Evolutionary conservation across 2,888 invertebrate species (phyloP), one percentile per base, ranked within the genome.

Genomic region (Rhyacophila evoluta): DNA sequence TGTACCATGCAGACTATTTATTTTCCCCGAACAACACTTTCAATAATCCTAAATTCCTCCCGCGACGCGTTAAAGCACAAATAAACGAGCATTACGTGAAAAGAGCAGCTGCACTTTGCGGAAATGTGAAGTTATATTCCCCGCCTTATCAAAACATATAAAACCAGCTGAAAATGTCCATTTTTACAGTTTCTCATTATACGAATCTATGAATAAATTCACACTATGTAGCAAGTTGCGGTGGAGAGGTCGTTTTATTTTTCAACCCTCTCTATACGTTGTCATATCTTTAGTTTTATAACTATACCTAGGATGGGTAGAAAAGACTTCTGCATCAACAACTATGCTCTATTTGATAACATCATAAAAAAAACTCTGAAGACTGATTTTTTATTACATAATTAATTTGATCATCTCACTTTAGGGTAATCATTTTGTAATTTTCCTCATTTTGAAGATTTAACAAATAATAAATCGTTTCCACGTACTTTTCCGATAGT

Each of bases 181-280:
- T 89, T 89, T 89, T 88, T 88, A 88, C 88, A 87, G 88, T 88
- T 88, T 88, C 88, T 88, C 88, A 88, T 89, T 88, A 89, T 88
- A 87, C 87, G 86, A 86, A 85, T 87, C 88, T 88, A 88, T 88
- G 88, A 88, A 88, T 88, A 88, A 88, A 88, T 88, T 88, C 87
- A 87, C 88, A 88, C 88, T 88, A 87, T 86, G 84, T 84, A 84
- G 84, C 84, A 85, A 86, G 86, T 85, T 85, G 85, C 84, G 85
- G 84, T 55, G 84, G 83, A 83, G 81, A 81, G 83, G 81, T 84
- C 83, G 69, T 55, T 55, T 55, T 55, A 55, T 55, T 55, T 55
- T 12, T 55, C 19, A 55, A 55, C 55, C 55, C 55, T 1, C 2
- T 4, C 25, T 55, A 19, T 55, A 2, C 55, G 8, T 10, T 0